A percentile compares a stretch with the other conserved stretches of the same genome.
Conservation (phyloP, 2,113 vertebrate species). For the Garra rufa region DNA sequence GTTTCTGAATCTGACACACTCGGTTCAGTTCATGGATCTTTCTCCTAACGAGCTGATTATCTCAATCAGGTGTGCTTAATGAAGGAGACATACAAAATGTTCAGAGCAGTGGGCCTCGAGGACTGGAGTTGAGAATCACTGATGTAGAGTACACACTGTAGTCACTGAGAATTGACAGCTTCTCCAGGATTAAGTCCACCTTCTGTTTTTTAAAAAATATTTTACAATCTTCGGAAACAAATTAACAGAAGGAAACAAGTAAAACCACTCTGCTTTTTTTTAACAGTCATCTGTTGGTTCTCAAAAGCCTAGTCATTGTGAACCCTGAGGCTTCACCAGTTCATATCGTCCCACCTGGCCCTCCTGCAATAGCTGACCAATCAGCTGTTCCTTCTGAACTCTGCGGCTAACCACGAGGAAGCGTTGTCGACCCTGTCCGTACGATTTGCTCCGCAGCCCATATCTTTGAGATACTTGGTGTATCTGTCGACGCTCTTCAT, state of each 20-base stretch:
- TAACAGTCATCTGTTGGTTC: constrained; percentile 31
- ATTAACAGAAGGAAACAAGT: constrained; percentile 38
- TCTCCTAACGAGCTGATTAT: too few species aligned
- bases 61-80: too few species aligned
- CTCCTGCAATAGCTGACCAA: constrained; percentile 93
- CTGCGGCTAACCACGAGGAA: constrained; percentile 93
- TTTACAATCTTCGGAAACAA: constrained; percentile 50
- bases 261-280: constrained; percentile 48
- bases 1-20: too few species aligned
- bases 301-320: constrained; percentile 67
- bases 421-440: constrained; percentile 86
- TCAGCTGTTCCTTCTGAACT: constrained; percentile 89
- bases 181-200: constrained; percentile 65
- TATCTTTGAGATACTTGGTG: constrained; percentile 94
- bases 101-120: too few species aligned
- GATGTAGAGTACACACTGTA: neutral
- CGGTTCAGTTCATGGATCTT: too few species aligned
- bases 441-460: constrained; percentile 93
- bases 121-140: too few species aligned
- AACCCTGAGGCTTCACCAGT: constrained; percentile 90
- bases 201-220: constrained; percentile 53
- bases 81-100: too few species aligned
- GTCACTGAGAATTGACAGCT: constrained; percentile 52
- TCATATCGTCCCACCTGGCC: constrained; percentile 95
- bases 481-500: constrained; percentile 93